These are phyloP conservation scores for Lophura nycthemera DNA, from an alignment of 2,113 vertebrate species.

Conservation along the genomic window DNA sequence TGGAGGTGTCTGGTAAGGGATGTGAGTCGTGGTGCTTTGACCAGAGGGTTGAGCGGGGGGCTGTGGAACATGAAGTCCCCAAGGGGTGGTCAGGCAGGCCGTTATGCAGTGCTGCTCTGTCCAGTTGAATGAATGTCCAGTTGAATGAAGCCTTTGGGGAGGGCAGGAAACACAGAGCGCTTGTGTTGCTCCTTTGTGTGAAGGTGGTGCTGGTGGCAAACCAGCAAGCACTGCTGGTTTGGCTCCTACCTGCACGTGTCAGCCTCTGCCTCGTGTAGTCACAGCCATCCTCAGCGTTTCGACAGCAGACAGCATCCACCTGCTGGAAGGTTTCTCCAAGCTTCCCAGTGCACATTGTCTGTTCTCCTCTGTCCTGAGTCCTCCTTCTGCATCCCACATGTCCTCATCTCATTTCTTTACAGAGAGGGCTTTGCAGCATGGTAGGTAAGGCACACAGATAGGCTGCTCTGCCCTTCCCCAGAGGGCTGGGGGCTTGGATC, in stretches of 20 bases:
- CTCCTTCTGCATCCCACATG: accelerated
- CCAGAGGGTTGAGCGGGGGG: neutral
- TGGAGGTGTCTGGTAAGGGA: neutral
- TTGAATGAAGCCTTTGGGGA: neutral
- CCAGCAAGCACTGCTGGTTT: neutral
- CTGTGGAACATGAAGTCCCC: neutral
- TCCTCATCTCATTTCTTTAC: neutral
- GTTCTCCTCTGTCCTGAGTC: neutral
- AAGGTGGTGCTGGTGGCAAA: neutral
- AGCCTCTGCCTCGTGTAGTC: neutral
- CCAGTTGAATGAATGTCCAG: neutral
- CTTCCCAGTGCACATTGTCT: neutral
- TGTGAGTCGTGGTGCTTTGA: neutral
- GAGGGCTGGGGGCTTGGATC: neutral
- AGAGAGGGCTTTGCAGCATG: neutral
- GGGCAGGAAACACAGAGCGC: neutral
- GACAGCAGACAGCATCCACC: neutral
- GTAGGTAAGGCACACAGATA: neutral
- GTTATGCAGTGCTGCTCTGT: neutral
- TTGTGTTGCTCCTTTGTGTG: neutral
- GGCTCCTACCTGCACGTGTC: neutral
- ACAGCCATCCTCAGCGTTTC: neutral
- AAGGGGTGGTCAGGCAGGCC: accelerated
- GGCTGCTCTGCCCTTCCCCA: neutral
- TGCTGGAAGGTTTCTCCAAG: neutral